phyloP scores from a whole-genome alignment of 2,888 invertebrate species.

The Sthenelais limicola region DNA sequence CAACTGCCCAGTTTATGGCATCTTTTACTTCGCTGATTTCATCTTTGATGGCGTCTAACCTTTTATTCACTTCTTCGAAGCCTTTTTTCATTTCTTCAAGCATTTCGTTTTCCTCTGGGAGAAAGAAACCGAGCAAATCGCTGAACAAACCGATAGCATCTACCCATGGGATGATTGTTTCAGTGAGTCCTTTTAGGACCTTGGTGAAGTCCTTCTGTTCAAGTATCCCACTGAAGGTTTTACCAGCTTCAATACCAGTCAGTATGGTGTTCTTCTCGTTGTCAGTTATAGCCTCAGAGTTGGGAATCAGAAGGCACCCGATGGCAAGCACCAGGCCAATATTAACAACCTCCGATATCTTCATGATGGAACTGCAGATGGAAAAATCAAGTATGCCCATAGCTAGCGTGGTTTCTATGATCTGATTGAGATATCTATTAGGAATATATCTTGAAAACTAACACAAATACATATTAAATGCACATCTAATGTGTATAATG shows the following conservation, averaged over 20 bases:
- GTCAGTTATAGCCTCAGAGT: not conserved
- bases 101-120: slow-evolving; percentile 5
- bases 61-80: slow-evolving; percentile 14
- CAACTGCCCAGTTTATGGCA: slow-evolving; percentile 19
- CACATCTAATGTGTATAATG: too few relatives aligned
- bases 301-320: too few relatives aligned
- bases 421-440: too few relatives aligned
- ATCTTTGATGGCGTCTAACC: slow-evolving; percentile 20
- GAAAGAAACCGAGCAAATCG: slow-evolving; percentile 6
- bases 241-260: not conserved
- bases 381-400: too few relatives aligned
- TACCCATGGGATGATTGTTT: slow-evolving; percentile 15
- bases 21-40: slow-evolving; percentile 12
- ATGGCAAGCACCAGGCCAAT: too few relatives aligned
- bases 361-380: too few relatives aligned
- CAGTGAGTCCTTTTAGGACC: not conserved
- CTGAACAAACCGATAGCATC: slow-evolving; percentile 19
- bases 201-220: not conserved
- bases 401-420: too few relatives aligned
- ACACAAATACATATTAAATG: too few relatives aligned
- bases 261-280: not conserved
- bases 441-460: too few relatives aligned
- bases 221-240: not conserved
- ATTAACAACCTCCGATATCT: too few relatives aligned
- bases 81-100: slow-evolving; percentile 19